Base-by-base conservation (phyloP, 2,888 invertebrate genomes). In the Limnephilus lunatus region DNA sequence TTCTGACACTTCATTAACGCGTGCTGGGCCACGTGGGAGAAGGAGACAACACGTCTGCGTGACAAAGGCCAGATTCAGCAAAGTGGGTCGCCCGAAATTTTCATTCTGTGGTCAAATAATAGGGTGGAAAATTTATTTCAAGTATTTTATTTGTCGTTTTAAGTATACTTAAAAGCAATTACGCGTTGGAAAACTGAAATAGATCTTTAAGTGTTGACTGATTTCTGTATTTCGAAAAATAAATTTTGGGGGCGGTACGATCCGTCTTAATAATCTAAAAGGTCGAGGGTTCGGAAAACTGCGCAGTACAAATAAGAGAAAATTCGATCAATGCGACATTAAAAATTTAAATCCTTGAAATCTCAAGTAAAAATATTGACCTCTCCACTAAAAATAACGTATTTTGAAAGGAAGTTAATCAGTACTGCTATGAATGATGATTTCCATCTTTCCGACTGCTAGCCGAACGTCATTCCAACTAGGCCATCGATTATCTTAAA, bases 1-100 rank as follows among this genome's bases (percentile, higher is more conserved):
- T 53, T 87, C 31, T 87, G 87, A 87, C 87, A 87, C 87, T 87
- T 87, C 87, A 87, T 87, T 87, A 87, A 87, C 87, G 87, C 87
- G 87, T 87, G 68, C 87, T 32, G 68, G 68, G 87, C 53, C 87
- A 87, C 87, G 87, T 87, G 87, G 30, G 53, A 87, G 87, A 35
- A 53, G 35, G 87, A 87, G 53, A 82, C 68, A 68, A 68, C 68
- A 68, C 68, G 68, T 68, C 68, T 68, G 68, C 68, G 68, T 68
- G 68, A 68, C 68, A 68, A 68, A 68, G 68, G 68, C 68, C 25
- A 25, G 25, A 68, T 68, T 25, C 68, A 25, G 68, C n/a, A 68
- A 68, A 68, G 68, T 68, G 68, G 68, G 68, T 68, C 68, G 68
- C 25, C 68, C 68, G 68, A 68, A 68, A 68, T 68, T 25, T 68